A percentile compares a stretch with the other conserved stretches of the same genome.
Evolutionary conservation across 1,140 invertebrate genomes (phyloP).

Genomic region (Argopecten irradians): DNA sequence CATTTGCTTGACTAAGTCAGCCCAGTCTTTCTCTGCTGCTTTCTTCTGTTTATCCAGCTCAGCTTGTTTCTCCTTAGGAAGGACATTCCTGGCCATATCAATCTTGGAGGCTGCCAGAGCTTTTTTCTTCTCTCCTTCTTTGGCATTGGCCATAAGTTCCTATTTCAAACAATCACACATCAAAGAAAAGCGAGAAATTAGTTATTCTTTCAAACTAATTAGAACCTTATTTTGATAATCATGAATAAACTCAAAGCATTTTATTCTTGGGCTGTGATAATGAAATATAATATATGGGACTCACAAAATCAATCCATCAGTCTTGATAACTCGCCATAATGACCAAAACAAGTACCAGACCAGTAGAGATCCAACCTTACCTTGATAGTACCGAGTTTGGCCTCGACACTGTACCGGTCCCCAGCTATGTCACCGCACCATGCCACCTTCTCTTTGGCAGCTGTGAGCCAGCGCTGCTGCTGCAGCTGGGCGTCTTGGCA

Average conservation of each 20-base stretch:
- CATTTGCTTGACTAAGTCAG: constrained; percentile 83
- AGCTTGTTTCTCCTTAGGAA: constrained; percentile 66
- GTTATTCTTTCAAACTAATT: background rate
- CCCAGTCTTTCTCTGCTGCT: constrained; percentile 83
- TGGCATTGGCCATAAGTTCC: constrained; percentile 66
- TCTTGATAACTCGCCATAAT: too few species aligned
- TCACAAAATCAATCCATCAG: too few species aligned
- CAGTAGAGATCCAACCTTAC: constrained; percentile 60
- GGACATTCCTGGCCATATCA: constrained; percentile 61
- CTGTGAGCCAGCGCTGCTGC: constrained; percentile 86
- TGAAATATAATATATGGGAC: too few species aligned
- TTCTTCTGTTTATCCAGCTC: constrained; percentile 81
- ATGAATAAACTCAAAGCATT: background rate
- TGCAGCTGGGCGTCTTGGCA: constrained; percentile 90
- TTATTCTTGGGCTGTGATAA: too few species aligned
- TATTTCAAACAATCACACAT: too few species aligned
- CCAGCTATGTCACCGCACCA: constrained; percentile 93
- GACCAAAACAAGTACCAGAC: too few species aligned
- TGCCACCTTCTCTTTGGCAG: constrained; percentile 90
- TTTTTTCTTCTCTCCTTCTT: constrained; percentile 70
- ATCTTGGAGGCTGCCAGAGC: constrained; percentile 63
- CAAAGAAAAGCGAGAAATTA: background rate
- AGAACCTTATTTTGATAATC: background rate
- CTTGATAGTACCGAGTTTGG: constrained; percentile 86
- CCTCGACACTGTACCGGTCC: constrained; percentile 94